Evolutionary conservation across 2,797 vertebrate species (phyloP), one percentile per base, ranked within the genome.

Genomic region (Molossus alvarezi): DNA sequence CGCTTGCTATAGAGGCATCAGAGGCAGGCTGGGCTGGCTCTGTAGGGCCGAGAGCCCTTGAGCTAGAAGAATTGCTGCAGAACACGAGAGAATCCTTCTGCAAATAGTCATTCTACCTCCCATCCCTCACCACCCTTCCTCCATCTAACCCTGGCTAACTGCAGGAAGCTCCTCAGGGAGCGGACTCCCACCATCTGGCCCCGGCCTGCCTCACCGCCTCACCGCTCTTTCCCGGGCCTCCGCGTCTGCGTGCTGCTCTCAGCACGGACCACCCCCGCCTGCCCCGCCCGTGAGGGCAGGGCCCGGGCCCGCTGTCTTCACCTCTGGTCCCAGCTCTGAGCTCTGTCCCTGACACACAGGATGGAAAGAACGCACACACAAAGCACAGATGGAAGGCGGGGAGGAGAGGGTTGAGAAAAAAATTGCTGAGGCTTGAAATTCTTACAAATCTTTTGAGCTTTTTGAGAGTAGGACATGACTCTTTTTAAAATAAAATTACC

Each of bases 291-390:
- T 37, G 48, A 41, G 25, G 5, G 33, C 14, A 1, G 4, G 14
- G 14, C 41, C 4, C 23, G 0, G 21, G 58, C 3, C n/a, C 29
- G 0, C 14, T 10, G 0, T n/a, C 45, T 7, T 90, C 45, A 23
- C 29, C 17, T 29, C 9, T 83, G 72, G 41, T 21, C 73, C 29
- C n/a, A 71, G 85, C 79, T 15, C 73, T 60, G 20, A 90, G 55
- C 53, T 69, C 21, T 5, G 51, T 15, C 37, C 17, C 86, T n/a
- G 75, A 81, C 67, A 37, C 53, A 29, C 7, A 6, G 91, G 41
- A 53, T 17, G 18, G 33, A 23, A 18, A 6, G 25, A 20, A 20
- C 1, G 0, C 10, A 23, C 2, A 10, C 33, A 3, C 14, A 53
- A 1, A 87, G 69, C 79, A 57, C 48, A 64, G 72, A 51, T 29